phyloP scores from a whole-genome alignment of 2,113 vertebrate genomes.

The Ornithorhynchus anatinus region DNA sequence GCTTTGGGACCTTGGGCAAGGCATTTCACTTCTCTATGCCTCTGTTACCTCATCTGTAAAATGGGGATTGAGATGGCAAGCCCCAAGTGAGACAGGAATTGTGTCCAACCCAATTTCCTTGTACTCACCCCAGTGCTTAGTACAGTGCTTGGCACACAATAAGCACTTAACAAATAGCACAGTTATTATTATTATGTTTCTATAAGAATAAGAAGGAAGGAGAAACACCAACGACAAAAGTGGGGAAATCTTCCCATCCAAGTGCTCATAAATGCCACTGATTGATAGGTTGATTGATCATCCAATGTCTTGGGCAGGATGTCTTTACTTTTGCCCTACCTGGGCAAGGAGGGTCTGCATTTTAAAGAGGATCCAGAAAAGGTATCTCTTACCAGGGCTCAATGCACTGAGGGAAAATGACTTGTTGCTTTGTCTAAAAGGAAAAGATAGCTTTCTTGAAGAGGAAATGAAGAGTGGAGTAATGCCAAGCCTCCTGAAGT shows the following conservation, averaged over 20 bases:
- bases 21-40: too few species aligned
- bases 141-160: too few species aligned
- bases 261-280: too few species aligned
- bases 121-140: too few species aligned
- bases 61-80: too few species aligned
- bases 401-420: background rate
- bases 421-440: background rate
- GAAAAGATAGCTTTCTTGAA: background rate
- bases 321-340: too few species aligned
- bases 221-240: conserved; percentile 5
- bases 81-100: too few species aligned
- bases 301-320: background rate
- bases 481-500: background rate
- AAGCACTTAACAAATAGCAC: too few species aligned
- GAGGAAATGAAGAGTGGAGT: background rate
- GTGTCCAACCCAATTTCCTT: too few species aligned
- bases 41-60: too few species aligned
- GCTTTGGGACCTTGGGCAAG: too few species aligned
- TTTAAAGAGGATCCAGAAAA: conserved; percentile 19
- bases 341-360: background rate
- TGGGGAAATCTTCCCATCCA: conserved; percentile 35
- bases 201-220: conserved; percentile 5
- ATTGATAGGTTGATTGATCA: conserved; percentile 21
- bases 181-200: too few species aligned
- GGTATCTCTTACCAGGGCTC: conserved; percentile 4